Conservation (phyloP, 2,888 invertebrate species). For the Halocaridina rubra region DNA sequence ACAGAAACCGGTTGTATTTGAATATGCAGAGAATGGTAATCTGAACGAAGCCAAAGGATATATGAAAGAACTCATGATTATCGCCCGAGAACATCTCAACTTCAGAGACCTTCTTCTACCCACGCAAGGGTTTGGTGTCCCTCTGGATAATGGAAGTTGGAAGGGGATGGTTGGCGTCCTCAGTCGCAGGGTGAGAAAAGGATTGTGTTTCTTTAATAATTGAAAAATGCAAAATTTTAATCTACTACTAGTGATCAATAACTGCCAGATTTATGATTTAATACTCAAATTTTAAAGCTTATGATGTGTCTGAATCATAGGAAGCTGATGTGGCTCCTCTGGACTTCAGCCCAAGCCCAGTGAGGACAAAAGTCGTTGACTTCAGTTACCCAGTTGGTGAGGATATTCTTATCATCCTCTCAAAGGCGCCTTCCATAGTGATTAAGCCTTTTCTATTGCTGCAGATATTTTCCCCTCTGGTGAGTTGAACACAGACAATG, state of each 20-base stretch:
- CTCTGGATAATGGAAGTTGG: not conserved
- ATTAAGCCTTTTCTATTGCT: conserved; percentile 5
- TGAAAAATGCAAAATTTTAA: no score
- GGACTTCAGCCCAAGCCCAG: not conserved
- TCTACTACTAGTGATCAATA: no score
- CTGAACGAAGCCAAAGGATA: not conserved
- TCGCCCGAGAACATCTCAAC: not conserved
- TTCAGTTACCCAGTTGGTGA: not conserved
- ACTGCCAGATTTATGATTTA: no score
- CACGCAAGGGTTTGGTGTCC: not conserved
- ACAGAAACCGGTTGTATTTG: not conserved
- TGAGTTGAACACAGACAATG: no score
- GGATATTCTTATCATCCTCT: conserved; percentile 1
- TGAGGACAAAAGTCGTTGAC: not conserved
- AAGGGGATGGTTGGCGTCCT: not conserved
- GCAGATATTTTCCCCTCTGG: conserved; percentile 1
- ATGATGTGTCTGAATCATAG: not conserved
- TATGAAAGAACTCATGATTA: not conserved
- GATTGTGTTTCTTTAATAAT: no score
- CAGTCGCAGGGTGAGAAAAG: not conserved
- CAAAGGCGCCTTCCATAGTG: not conserved
- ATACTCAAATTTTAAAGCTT: no score
- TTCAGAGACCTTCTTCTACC: not conserved
- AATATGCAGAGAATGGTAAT: not conserved
- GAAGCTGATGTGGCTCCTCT: not conserved